Conservation (phyloP, 2,113 vertebrate genomes). For the Archilochus colubris region DNA sequence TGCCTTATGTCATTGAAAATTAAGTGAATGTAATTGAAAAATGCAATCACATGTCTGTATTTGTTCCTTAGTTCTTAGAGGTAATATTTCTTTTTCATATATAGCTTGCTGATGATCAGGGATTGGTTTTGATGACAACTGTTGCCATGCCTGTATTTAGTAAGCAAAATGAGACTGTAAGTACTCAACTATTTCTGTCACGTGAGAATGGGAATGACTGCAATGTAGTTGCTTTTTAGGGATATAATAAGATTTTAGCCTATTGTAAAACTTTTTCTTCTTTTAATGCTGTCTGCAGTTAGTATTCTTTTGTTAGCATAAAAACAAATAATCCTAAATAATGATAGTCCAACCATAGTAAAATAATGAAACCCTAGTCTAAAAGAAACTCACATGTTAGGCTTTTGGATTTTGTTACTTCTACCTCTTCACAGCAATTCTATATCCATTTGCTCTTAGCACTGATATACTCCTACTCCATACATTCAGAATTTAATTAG, state of each 20-base stretch:
- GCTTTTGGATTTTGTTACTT: neutral
- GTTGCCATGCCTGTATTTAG: slow-evolving; percentile 99
- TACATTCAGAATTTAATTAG: neutral
- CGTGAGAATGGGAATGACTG: neutral
- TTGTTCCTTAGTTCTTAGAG: slow-evolving; percentile 17
- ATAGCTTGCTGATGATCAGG: slow-evolving; percentile 89
- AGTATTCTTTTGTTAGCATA: neutral
- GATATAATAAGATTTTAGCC: neutral
- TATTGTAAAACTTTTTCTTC: neutral
- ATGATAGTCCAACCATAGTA: neutral
- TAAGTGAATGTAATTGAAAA: neutral
- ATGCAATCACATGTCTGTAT: neutral
- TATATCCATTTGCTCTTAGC: neutral
- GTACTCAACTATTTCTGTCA: slow-evolving; percentile 67
- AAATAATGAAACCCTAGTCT: neutral
- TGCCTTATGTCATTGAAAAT: neutral
- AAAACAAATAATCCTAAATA: neutral
- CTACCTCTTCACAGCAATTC: neutral
- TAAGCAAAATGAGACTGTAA: slow-evolving; percentile 98
- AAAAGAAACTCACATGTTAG: neutral
- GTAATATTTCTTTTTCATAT: slow-evolving; percentile 54
- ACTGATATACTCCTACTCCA: neutral
- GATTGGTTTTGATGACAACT: slow-evolving; percentile 95
- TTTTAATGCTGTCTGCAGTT: neutral
- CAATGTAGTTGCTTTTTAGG: neutral